Evolutionary conservation across 53 echinoderm and acorn worm species (phyloP).

Genomic region (Mesocentrotus franciscanus): DNA sequence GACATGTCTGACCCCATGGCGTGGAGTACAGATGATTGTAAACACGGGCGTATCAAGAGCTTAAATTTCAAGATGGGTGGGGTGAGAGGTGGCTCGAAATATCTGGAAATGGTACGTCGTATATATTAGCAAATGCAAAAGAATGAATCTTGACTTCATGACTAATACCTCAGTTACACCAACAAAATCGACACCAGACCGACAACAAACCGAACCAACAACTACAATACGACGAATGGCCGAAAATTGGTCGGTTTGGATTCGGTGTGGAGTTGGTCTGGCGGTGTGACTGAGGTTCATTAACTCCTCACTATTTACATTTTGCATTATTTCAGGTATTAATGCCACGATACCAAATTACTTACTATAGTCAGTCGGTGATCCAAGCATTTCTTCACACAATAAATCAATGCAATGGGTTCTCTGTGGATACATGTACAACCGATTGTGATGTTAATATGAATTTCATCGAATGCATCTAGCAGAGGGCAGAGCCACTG

Average conservation of each 20-base stretch:
- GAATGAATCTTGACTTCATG: neutral
- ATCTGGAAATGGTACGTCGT: neutral
- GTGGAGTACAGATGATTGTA: neutral
- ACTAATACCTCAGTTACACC: no score
- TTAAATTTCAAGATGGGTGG: neutral
- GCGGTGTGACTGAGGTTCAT: no score
- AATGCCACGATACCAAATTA: neutral
- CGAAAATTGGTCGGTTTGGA: no score
- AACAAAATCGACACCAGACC: no score
- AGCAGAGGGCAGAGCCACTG: no score
- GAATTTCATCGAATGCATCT: no score
- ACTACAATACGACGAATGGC: no score
- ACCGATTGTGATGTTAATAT: no score
- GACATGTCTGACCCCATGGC: slow-evolving; percentile 39
- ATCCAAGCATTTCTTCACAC: neutral
- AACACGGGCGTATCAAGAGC: slow-evolving; percentile 8
- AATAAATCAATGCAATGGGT: neutral
- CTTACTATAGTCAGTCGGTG: neutral
- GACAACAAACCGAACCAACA: no score
- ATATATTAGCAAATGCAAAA: neutral
- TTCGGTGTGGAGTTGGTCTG: no score
- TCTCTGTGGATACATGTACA: no score
- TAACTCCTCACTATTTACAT: neutral
- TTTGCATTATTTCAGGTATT: neutral
- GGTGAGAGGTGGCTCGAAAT: neutral